Conservation (phyloP, 2,888 invertebrate species). For the Lysandra bellargus region DNA sequence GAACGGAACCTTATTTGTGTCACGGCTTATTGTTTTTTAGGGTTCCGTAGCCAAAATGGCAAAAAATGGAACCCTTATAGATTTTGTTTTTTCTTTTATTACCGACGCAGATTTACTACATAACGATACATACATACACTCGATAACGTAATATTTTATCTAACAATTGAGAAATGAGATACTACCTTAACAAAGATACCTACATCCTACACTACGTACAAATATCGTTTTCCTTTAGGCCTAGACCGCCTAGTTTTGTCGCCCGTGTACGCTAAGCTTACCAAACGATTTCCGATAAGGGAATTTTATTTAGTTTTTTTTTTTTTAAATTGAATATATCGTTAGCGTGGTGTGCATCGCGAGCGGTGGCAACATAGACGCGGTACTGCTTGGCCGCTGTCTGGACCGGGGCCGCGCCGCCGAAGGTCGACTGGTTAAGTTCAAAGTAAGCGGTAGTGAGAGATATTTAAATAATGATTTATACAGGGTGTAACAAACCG, state of each 20-base stretch:
- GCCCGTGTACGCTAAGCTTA: too few species aligned
- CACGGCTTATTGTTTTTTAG: conserved; percentile 2
- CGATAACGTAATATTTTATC: not conserved
- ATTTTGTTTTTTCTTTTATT: not conserved
- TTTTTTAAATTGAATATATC: not conserved
- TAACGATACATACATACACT: too few species aligned
- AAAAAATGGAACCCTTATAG: too few species aligned
- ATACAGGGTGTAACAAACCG: too few species aligned
- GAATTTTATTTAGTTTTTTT: not conserved
- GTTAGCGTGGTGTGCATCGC: conserved; percentile 89
- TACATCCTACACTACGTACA: too few species aligned
- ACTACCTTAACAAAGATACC: too few species aligned
- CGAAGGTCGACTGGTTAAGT: conserved; percentile 86
- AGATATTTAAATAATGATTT: not conserved
- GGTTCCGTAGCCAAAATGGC: too few species aligned
- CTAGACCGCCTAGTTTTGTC: too few species aligned
- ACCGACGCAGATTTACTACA: not conserved
- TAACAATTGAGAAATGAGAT: too few species aligned
- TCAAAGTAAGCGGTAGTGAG: conserved; percentile 62
- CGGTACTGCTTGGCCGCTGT: conserved; percentile 88
- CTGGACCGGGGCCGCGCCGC: conserved; percentile 92
- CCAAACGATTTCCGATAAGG: not conserved
- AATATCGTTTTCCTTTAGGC: too few species aligned
- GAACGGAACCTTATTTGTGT: conserved; percentile 18
- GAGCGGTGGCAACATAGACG: conserved; percentile 94